A percentile compares a stretch with the other conserved stretches of the same genome.
Conservation (phyloP, 2,888 invertebrate species). For the Scaptomyza parva region DNA sequence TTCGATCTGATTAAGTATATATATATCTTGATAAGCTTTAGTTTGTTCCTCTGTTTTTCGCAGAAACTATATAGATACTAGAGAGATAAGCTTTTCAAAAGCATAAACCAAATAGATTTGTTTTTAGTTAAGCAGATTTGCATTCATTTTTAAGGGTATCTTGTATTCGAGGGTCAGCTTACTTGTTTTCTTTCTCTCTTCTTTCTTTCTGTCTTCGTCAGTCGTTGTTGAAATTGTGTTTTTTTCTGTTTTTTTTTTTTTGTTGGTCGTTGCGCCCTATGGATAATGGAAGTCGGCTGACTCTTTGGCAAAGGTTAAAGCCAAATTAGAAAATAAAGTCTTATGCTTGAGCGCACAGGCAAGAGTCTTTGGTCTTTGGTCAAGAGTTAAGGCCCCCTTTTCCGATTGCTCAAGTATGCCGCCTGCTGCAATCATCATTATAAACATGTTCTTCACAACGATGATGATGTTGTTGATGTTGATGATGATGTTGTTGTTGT, state of each 20-base stretch:
- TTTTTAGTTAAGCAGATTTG: too few species aligned
- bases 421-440: conserved; percentile 43
- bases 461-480: conserved; percentile 15
- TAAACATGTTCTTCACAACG: conserved; percentile 15
- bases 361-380: conserved; percentile 54
- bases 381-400: conserved; percentile 44
- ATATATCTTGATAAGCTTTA: too few species aligned
- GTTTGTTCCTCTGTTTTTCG: too few species aligned
- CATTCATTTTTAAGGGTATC: too few species aligned
- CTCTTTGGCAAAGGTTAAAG: conserved; percentile 66
- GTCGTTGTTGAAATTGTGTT: conserved; percentile 2
- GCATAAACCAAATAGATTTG: too few species aligned
- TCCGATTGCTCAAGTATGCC: conserved; percentile 52
- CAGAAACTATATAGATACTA: too few species aligned
- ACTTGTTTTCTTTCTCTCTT: neutral
- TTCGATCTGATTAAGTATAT: too few species aligned
- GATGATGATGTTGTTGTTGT: conserved; percentile 19
- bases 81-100: too few species aligned
- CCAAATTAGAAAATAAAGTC: conserved; percentile 75
- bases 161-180: too few species aligned
- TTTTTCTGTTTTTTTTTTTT: conserved; percentile 1
- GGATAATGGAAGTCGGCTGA: conserved; percentile 45
- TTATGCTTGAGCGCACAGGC: conserved; percentile 68
- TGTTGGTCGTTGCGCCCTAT: conserved; percentile 24
- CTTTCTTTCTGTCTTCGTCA: neutral